phyloP scores from a whole-genome alignment of 2,113 vertebrate genomes.

The Centropristis striata region DNA sequence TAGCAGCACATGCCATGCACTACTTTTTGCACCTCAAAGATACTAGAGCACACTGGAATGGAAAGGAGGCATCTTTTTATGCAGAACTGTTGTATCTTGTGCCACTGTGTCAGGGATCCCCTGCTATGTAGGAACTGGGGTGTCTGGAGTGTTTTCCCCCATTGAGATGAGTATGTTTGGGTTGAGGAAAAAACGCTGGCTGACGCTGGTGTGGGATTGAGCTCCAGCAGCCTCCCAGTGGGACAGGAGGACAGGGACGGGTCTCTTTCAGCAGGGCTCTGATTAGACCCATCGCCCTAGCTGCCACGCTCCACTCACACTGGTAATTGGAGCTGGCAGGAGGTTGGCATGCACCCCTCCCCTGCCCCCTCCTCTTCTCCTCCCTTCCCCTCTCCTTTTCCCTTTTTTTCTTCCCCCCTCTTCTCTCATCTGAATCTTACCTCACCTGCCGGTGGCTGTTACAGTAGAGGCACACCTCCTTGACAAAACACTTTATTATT shows the following conservation, averaged over 20 bases:
- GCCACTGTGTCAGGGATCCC: conserved; percentile 57
- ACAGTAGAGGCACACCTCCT: conserved; percentile 28
- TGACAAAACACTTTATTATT: conserved; percentile 43
- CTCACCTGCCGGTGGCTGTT: conserved; percentile 55
- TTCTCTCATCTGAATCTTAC: conserved; percentile 56
- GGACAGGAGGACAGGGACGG: conserved; percentile 69
- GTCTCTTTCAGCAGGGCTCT: conserved; percentile 83
- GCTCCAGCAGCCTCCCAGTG: conserved; percentile 73
- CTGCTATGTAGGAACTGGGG: conserved; percentile 56
- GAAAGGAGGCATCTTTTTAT: conserved; percentile 56
- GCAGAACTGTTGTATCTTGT: conserved; percentile 31
- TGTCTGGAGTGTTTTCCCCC: conserved; percentile 70
- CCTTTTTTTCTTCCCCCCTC: conserved; percentile 5
- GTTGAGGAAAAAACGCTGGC: conserved; percentile 67
- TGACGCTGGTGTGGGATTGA: conserved; percentile 72
- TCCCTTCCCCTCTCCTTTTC: conserved; percentile 45
- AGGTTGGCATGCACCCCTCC: conserved; percentile 80
- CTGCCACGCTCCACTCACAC: conserved; percentile 80
- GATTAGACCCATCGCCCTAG: conserved; percentile 78
- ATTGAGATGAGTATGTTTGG: conserved; percentile 73
- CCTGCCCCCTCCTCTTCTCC: conserved; percentile 55
- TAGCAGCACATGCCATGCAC: conserved; percentile 31
- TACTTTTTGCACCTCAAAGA: conserved; percentile 26
- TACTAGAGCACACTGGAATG: conserved; percentile 12
- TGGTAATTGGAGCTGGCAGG: conserved; percentile 85